Conservation (phyloP, 2,113 vertebrate genomes). For the Prolemur simus region DNA sequence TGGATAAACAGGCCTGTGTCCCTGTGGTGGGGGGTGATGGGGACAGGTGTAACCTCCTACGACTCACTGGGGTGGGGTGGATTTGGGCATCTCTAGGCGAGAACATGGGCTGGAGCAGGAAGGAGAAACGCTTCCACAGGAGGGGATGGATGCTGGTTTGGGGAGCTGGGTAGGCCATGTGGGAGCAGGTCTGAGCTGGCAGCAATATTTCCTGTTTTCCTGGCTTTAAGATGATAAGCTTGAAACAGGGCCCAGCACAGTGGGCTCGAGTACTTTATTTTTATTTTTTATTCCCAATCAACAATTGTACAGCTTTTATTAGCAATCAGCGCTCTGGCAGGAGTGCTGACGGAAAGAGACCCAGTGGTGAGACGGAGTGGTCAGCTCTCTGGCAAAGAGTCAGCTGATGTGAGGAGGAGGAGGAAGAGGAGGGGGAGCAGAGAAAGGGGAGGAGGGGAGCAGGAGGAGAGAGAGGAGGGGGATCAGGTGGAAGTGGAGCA, state of each 20-base stretch:
- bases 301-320: slow-evolving; percentile 54
- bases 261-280: slow-evolving; percentile 54
- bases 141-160: slow-evolving; percentile 33
- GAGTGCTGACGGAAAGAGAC: neutral
- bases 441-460: no score
- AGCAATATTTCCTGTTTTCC: slow-evolving; percentile 52
- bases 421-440: no score
- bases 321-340: slow-evolving; percentile 49
- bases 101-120: neutral
- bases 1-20: neutral
- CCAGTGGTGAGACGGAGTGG: neutral
- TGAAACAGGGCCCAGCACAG: slow-evolving; percentile 60
- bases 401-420: neutral
- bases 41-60: neutral
- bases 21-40: neutral
- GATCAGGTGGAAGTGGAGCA: no score
- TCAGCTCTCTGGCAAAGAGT: neutral
- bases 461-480: no score
- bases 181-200: neutral
- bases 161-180: neutral
- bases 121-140: neutral
- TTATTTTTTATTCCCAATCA: slow-evolving; percentile 61
- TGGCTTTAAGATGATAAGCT: slow-evolving; percentile 47
- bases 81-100: neutral
- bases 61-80: neutral